These are phyloP conservation scores for Thymelicus lineola DNA, from an alignment of 2,888 invertebrate genomes.

Conservation along the genomic window DNA sequence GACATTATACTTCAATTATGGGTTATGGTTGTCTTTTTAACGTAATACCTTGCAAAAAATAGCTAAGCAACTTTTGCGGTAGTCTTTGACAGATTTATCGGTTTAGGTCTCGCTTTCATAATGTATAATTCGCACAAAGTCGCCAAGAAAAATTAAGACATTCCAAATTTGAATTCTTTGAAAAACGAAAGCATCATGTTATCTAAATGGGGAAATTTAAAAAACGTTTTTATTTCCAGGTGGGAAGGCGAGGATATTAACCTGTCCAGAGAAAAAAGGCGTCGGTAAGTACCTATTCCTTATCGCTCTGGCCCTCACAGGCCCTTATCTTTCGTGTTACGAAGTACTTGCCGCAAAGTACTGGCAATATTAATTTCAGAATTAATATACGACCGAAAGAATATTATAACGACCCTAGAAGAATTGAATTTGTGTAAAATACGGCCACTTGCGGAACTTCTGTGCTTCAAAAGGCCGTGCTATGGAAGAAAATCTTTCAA, in stretches of 20 bases:
- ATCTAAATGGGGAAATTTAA: constrained; percentile 23
- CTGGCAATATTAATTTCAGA: constrained; percentile 51
- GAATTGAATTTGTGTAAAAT: constrained; percentile 37
- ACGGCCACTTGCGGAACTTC: constrained; percentile 43
- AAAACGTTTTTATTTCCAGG: constrained; percentile 39
- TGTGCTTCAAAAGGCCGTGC: neutral
- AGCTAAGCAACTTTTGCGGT: too few relatives aligned
- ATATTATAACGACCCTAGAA: constrained; percentile 36
- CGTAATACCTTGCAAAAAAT: too few relatives aligned
- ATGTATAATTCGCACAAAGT: too few relatives aligned
- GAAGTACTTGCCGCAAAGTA: constrained; percentile 40
- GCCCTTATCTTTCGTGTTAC: constrained; percentile 39
- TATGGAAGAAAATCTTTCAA: neutral
- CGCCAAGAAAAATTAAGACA: neutral
- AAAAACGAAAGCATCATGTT: constrained; percentile 1
- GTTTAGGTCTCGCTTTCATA: too few relatives aligned
- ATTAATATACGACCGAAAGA: constrained; percentile 47
- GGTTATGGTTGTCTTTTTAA: too few relatives aligned
- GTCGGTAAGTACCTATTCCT: constrained; percentile 40
- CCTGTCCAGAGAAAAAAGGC: constrained; percentile 40
- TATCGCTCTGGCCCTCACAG: constrained; percentile 33
- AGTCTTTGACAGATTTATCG: too few relatives aligned
- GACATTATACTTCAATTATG: too few relatives aligned
- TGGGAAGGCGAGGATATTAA: constrained; percentile 43
- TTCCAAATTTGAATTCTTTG: constrained; percentile 3